Evolutionary conservation across 2,797 vertebrate species (phyloP).

Genomic region (Eidolon dupreanum): DNA sequence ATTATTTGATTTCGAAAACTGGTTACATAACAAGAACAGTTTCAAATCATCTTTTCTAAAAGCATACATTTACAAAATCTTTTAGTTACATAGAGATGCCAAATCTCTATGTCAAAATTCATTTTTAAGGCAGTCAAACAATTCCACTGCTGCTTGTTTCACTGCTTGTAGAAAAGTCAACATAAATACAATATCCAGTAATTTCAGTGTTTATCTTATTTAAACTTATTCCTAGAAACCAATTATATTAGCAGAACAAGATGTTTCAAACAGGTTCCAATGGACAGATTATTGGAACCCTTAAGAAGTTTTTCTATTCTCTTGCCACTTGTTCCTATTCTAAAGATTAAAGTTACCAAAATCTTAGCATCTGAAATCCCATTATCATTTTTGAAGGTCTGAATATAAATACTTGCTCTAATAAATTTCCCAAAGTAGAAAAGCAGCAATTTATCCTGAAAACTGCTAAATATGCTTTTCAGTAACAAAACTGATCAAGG

Average conservation of each 20-base stretch:
- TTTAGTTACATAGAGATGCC: not conserved
- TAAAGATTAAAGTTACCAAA: conserved; percentile 41
- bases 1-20: conserved; percentile 28
- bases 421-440: conserved; percentile 1
- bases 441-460: conserved; percentile 18
- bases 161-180: not conserved
- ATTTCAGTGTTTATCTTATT: not conserved
- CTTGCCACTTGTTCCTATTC: conserved; percentile 20
- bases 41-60: not conserved
- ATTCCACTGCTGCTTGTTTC: not conserved
- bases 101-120: conserved; percentile 12
- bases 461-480: conserved; percentile 40
- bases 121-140: conserved; percentile 30
- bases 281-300: not conserved
- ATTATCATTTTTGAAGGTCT: not conserved
- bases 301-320: conserved; percentile 3
- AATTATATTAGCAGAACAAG: conserved; percentile 19
- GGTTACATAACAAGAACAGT: not conserved
- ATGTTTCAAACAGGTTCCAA: not conserved
- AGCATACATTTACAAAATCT: not conserved
- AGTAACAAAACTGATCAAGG: not conserved
- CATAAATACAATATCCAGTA: not conserved
- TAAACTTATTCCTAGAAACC: conserved; percentile 36
- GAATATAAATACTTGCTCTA: not conserved
- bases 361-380: not conserved